Base-by-base conservation (phyloP, 2,888 invertebrate genomes). In the Athrips mouffetella region DNA sequence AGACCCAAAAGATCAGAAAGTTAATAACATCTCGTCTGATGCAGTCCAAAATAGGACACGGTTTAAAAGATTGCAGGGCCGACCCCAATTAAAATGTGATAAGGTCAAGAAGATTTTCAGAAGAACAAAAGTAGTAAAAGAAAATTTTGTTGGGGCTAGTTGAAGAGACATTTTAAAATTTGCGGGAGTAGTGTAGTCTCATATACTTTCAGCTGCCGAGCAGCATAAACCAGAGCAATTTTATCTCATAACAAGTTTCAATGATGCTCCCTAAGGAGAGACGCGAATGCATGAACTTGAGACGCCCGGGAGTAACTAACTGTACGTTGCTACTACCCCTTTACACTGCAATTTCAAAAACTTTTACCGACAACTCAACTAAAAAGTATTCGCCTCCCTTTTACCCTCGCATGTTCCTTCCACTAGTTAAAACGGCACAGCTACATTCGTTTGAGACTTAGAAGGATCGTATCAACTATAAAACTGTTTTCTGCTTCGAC, bases 211-310 rank as follows among this genome's bases (percentile, higher is more conserved):
- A 21, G 62, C 63, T 67, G 54, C 62, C n/a, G 53, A 52, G 55
- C 10, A 60, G 59, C 58, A 60, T 69, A 69, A 70, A 72, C 65
- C 67, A 65, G 65, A 62, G 64, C 68, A 71, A 64, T 71, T 70
- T 69, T 67, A 68, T 70, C 66, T 68, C 68, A 63, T 70, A 70
- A 72, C 68, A 73, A 76, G 73, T 76, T 76, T 73, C 70, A 70
- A 71, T 73, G 69, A 63, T 62, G 64, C 58, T 58, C 68, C 68
- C 63, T 51, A 31, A 54, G 66, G 67, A 67, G 58, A 56, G 58
- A 56, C 59, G 53, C 54, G 57, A 55, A 63, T 68, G 62, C 66
- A 65, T 70, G 69, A 73, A 76, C 70, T 67, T 67, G 49, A 45
- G 44, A 48, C 61, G 53, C 59, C 37, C 40, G 67, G 67, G 62